A percentile compares a stretch with the other conserved stretches of the same genome.
Conservation (phyloP, 2,113 vertebrate genomes). For the Megaceryle maxima region DNA sequence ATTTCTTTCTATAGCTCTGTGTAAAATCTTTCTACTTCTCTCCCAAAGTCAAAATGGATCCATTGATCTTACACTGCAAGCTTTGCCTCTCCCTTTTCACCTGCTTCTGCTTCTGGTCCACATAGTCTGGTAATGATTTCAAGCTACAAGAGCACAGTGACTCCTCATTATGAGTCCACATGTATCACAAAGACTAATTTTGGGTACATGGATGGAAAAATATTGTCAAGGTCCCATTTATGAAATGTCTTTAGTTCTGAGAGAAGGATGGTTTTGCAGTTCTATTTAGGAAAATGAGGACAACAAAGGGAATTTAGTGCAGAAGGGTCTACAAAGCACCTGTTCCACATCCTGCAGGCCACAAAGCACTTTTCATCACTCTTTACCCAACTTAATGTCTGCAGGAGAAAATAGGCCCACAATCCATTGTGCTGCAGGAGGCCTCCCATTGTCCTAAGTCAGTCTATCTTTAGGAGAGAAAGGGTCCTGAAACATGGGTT, state of each 20-base stretch:
- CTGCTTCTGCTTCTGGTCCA: background rate
- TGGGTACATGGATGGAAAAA: conserved; percentile 8
- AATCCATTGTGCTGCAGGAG: background rate
- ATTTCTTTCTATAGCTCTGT: background rate
- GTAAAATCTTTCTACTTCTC: background rate
- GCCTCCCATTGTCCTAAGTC: background rate
- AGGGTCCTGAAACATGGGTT: background rate
- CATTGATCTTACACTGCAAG: background rate
- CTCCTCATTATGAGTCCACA: background rate
- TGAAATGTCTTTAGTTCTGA: background rate
- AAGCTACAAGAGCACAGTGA: background rate
- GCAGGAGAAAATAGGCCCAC: background rate
- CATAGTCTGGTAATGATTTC: background rate
- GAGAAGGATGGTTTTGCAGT: background rate
- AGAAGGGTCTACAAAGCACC: background rate
- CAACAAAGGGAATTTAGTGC: background rate
- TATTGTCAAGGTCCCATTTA: background rate
- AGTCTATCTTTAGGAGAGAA: background rate
- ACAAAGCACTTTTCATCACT: background rate
- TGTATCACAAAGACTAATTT: conserved; percentile 2
- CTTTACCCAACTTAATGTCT: background rate
- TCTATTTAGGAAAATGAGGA: background rate
- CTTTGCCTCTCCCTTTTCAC: conserved; percentile 1
- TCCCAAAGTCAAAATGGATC: background rate
- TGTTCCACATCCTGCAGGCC: background rate